Evolutionary conservation across 2,113 vertebrate genomes (phyloP), one percentile per base, ranked within the genome.

Genomic region (Arothron firmamentum): DNA sequence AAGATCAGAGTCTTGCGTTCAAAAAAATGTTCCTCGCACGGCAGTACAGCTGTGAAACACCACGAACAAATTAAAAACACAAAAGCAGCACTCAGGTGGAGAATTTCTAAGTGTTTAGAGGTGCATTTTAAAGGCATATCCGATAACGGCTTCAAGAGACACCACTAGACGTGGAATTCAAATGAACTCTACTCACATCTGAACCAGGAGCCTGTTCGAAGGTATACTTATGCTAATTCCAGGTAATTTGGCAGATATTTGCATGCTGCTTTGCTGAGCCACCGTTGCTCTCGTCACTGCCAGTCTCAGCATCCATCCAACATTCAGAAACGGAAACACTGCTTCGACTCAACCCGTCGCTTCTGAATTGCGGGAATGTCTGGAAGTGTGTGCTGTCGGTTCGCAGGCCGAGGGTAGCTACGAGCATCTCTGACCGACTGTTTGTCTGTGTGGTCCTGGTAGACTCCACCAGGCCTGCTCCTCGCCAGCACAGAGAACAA

Each of bases 381-480:
- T 56, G 3, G 58, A 45, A 51, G 19, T 1, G 4, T 38, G 11
- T 38, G 43, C 16, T 20, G 11, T 19, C n/a, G 20, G 17, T 56
- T 57, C 60, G 45, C 50, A 20, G 45, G 17, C 12, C 16, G 49
- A 62, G 48, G 42, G 56, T 5, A 59, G 19, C 25, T 23, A 42
- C 53, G 16, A 45, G 43, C 47, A 46, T 52, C n/a, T 28, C 46
- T 59, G 41, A 62, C 60, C 15, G 6, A 72, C 5, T n/a, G 9
- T 42, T 20, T 56, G 6, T 28, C 42, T 67, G 42, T 62, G 61
- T 20, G 31, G 64, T 52, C 48, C 52, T 10, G 60, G 18, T 69
- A 14, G 20, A 17, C 38, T 53, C 43, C 51, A 66, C 45, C 54
- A 54, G 66, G 43, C 66, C 16, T 4, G 41, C 38, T n/a, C 58